Evolutionary conservation across 2,113 vertebrate genomes (phyloP).

Genomic region (Elachura formosa): DNA sequence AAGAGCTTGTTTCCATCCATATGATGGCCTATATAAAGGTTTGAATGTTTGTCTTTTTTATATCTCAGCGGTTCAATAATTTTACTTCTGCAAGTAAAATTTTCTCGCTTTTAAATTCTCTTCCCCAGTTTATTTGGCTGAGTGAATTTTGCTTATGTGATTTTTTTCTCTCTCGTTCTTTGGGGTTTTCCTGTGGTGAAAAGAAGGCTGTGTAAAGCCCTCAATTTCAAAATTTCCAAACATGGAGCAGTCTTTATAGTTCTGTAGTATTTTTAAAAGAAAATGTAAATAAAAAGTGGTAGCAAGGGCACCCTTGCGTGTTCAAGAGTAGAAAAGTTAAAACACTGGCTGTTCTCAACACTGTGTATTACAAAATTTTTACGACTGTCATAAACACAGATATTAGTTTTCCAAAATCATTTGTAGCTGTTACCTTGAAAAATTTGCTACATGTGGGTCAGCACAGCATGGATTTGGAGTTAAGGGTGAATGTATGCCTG

Average conservation of each 20-base stretch:
- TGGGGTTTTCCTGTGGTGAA: background rate
- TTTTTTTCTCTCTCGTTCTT: background rate
- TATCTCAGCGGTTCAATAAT: background rate
- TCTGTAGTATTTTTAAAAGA: background rate
- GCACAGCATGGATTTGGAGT: background rate
- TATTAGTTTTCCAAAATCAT: background rate
- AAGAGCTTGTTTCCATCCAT: background rate
- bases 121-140: background rate
- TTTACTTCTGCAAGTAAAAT: background rate
- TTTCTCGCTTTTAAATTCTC: background rate
- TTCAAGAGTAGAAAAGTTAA: background rate
- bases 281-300: background rate
- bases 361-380: background rate
- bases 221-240: background rate
- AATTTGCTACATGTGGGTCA: background rate
- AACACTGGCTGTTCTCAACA: background rate
- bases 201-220: background rate
- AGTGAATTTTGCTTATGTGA: background rate
- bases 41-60: background rate
- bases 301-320: background rate
- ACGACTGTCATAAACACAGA: background rate
- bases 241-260: background rate
- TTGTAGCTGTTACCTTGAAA: background rate
- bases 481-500: fast-evolving
- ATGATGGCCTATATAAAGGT: background rate